Base-by-base conservation (phyloP, 1,140 invertebrate genomes). In the Heliothis subflexa region DNA sequence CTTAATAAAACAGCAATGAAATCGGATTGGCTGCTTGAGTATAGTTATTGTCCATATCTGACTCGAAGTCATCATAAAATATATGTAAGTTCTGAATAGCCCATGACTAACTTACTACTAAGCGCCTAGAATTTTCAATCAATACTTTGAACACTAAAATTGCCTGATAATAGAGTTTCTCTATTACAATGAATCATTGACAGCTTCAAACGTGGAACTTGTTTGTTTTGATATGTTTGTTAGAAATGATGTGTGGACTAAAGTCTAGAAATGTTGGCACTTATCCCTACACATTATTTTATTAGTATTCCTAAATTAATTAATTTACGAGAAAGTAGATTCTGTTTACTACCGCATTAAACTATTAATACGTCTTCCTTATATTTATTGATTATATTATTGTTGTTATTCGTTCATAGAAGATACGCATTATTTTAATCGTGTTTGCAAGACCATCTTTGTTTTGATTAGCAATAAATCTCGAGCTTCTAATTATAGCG, bases 321-420 rank as follows among this genome's bases (percentile, higher is more conserved):
- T 2, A 18, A 66, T 18, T 47, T 47, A 47, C 9, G 33, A 62
- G 62, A 47, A 64, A 64, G 61, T 49, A 5, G 33, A 3, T 40
- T 62, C 28, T 66, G 62, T 66, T 66, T 47, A 66, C 62, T 10
- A 45, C 18, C n/a, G n/a, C 16, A 66, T 12, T 13, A 1, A 16
- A n/a, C 16, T 18, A 18, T 64, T 47, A 64, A 64, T 40, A 21
- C 61, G 40, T n/a, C 18, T 64, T n/a, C 45, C 45, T 64, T 47
- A 64, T 64, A 33, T 64, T 18, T 64, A 66, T 66, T 49, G 62
- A 47, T 64, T 66, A 21, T 40, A 47, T 64, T 47, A 45, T 33
- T 33, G 13, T 64, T 47, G 33, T 33, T 33, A 33, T 62, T 40
- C 16, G n/a, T 18, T 55, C 9, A 18, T 18, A 2, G 25, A 28